These are phyloP conservation scores for Henricia sp. DNA, from an alignment of 53 echinoderm and acorn worm species.

Conservation along the genomic window DNA sequence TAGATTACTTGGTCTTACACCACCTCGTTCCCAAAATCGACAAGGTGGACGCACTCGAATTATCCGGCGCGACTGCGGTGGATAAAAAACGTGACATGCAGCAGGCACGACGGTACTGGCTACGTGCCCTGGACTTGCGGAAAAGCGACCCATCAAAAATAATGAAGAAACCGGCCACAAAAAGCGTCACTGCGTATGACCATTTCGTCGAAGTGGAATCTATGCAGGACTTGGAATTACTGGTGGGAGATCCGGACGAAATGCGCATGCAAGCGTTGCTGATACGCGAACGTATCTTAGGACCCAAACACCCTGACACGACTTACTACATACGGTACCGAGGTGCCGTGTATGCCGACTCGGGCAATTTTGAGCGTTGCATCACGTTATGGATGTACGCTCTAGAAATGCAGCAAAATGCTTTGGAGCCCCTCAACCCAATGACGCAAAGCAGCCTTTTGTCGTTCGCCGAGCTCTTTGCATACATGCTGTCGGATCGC, in stretches of 20 bases:
- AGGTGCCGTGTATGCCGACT: constrained; percentile 98
- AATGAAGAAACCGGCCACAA: constrained; percentile 71
- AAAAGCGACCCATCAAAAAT: constrained; percentile 72
- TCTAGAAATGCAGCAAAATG: constrained; percentile 94
- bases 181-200: constrained; percentile 82
- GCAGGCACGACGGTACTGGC: constrained; percentile 93
- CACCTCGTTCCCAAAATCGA: constrained; percentile 67
- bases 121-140: constrained; percentile 90
- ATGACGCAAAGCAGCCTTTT: constrained; percentile 99
- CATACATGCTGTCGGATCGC: constrained; percentile 96
- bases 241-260: constrained; percentile 94
- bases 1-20: constrained; percentile 82
- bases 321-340: constrained; percentile 98
- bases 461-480: constrained; percentile 98
- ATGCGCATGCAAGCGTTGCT: constrained; percentile 99
- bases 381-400: constrained; percentile 99
- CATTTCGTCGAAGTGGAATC: constrained; percentile 78
- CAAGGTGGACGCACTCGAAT: constrained; percentile 86
- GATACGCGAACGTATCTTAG: constrained; percentile 93
- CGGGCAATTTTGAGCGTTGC: constrained; percentile 95
- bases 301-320: constrained; percentile 97
- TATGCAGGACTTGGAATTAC: constrained; percentile 78
- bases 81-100: constrained; percentile 98
- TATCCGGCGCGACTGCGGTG: constrained; percentile 91
- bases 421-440: constrained; percentile 93